phyloP scores from a whole-genome alignment of 2,888 invertebrate species.

The Acrobasis suavella region DNA sequence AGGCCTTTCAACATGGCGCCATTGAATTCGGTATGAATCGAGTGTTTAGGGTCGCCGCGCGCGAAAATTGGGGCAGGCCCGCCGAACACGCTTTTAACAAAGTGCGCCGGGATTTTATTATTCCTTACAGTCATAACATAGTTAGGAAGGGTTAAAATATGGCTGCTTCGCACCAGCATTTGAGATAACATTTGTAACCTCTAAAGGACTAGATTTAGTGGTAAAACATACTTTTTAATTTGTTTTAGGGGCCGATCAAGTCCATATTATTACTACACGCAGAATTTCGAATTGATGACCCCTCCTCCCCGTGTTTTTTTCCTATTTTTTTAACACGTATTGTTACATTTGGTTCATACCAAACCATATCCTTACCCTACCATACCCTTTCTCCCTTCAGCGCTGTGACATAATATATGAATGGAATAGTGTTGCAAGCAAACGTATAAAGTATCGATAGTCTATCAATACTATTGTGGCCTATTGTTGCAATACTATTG shows the following conservation, averaged over 20 bases:
- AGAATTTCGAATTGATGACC: too few relatives aligned
- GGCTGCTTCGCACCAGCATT: not conserved
- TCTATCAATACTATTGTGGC: too few relatives aligned
- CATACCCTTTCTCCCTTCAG: too few relatives aligned
- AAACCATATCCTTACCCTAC: too few relatives aligned
- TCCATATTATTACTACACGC: too few relatives aligned
- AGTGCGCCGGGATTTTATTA: not conserved
- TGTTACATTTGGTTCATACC: too few relatives aligned
- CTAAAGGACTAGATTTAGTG: not conserved
- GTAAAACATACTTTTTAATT: not conserved
- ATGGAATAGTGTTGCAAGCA: too few relatives aligned
- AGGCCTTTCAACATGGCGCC: not conserved
- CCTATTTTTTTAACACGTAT: too few relatives aligned
- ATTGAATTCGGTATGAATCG: slow-evolving; percentile 4
- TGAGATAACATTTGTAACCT: not conserved
- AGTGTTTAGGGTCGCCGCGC: not conserved
- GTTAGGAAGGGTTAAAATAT: not conserved
- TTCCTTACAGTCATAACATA: not conserved
- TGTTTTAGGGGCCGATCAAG: not conserved
- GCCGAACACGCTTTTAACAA: not conserved
- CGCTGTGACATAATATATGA: too few relatives aligned
- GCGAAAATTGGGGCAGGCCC: not conserved
- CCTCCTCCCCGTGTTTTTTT: too few relatives aligned
- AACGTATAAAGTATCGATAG: too few relatives aligned
- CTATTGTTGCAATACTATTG: too few relatives aligned